Conservation (phyloP, 1,140 invertebrate genomes). For the Coenobita brevimanus region DNA sequence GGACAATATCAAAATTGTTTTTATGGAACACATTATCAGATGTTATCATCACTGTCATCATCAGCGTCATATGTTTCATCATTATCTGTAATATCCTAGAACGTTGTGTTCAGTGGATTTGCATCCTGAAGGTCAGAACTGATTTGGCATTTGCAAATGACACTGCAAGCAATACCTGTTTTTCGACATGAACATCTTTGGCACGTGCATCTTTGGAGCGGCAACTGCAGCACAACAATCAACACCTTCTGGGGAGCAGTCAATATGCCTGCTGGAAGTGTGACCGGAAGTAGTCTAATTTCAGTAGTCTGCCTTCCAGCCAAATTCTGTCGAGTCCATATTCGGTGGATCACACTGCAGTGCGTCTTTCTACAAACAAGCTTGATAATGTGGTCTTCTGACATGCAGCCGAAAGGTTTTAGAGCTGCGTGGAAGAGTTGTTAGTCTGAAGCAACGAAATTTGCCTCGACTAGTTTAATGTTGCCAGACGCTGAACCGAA, state of each 20-base stretch:
- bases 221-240: conserved; percentile 7
- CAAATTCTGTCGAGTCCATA: background rate
- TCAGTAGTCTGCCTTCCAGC: background rate
- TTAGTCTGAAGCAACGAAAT: background rate
- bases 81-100: background rate
- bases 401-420: background rate
- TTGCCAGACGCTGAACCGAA: background rate
- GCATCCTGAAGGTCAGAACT: background rate
- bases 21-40: too few relatives aligned
- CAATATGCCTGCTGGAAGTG: conserved; percentile 8
- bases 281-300: background rate
- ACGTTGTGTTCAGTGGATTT: background rate
- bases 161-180: too few relatives aligned
- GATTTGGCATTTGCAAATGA: too few relatives aligned
- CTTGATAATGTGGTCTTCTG: too few relatives aligned
- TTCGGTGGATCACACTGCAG: background rate
- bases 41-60: too few relatives aligned
- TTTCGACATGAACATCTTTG: background rate
- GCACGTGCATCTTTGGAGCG: background rate
- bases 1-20: too few relatives aligned
- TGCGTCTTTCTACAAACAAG: conserved; percentile 2
- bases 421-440: conserved; percentile 9
- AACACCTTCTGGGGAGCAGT: background rate
- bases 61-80: too few relatives aligned
- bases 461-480: background rate